phyloP scores from a whole-genome alignment of 92 coral and sea anemone genomes.

The Paramuricea clavata region DNA sequence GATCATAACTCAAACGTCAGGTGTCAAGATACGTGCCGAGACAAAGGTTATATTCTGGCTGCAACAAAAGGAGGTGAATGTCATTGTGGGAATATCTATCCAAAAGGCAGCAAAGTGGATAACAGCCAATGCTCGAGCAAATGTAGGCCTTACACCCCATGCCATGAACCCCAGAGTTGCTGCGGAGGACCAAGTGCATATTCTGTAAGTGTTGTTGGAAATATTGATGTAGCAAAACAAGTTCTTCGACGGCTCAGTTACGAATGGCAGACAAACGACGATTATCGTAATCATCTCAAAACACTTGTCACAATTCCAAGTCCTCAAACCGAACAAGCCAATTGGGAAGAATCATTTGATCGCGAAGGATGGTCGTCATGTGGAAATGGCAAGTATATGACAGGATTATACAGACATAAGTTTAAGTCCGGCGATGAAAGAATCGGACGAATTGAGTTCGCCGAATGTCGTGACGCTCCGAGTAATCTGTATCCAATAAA shows the following conservation, averaged over 20 bases:
- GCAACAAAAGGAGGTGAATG: constrained; percentile 14
- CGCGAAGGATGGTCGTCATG: not conserved
- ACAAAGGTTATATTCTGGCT: constrained; percentile 12
- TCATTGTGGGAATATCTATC: constrained; percentile 27
- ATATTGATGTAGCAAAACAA: constrained; percentile 21
- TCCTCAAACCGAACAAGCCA: not conserved
- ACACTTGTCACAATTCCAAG: not conserved
- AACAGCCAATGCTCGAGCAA: not conserved
- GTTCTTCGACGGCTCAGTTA: not conserved
- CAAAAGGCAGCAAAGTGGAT: not conserved
- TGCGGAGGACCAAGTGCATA: constrained; percentile 7
- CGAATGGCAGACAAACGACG: not conserved
- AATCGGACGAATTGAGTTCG: not conserved
- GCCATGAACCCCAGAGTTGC: constrained; percentile 17
- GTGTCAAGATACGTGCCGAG: constrained; percentile 31
- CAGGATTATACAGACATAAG: not conserved
- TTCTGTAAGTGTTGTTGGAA: constrained; percentile 8
- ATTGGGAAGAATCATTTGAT: not conserved
- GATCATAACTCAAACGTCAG: not conserved
- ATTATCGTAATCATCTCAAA: not conserved
- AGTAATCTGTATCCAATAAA: not conserved
- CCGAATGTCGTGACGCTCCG: not conserved
- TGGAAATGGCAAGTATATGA: not conserved
- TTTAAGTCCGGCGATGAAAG: not conserved
- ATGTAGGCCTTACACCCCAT: not conserved